Evolutionary conservation across 2,797 vertebrate species (phyloP).

Genomic region (Dicrostonyx torquatus): DNA sequence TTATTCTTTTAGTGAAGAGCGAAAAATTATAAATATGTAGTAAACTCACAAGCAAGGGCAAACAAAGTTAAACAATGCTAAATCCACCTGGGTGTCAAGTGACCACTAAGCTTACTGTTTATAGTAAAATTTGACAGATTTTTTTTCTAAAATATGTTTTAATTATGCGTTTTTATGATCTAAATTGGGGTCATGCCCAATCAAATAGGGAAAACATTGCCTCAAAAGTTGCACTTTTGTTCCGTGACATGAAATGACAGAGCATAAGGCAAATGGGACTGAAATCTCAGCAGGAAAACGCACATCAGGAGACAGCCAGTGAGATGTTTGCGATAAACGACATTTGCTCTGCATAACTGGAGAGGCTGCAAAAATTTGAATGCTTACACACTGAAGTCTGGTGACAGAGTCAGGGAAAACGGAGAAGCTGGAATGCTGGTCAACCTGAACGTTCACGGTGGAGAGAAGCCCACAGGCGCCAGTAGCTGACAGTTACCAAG

Average conservation of each 20-base stretch:
- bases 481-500: too few relatives aligned
- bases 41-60: not conserved
- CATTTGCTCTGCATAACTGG: not conserved
- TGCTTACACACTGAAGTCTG: not conserved
- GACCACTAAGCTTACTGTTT: not conserved
- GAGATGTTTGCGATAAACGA: not conserved
- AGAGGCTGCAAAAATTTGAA: not conserved
- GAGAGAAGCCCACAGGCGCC: not conserved
- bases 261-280: not conserved
- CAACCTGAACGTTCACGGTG: not conserved
- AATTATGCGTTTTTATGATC: not conserved
- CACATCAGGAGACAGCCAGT: too few relatives aligned
- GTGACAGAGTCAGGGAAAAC: not conserved
- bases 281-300: not conserved
- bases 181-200: not conserved
- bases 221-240: not conserved
- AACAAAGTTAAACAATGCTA: conserved; percentile 20
- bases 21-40: not conserved
- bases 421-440: not conserved
- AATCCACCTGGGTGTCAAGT: not conserved
- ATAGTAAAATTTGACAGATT: not conserved
- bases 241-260: not conserved
- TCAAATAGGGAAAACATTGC: conserved; percentile 30
- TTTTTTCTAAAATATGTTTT: not conserved
- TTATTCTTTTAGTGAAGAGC: not conserved